A percentile compares a stretch with the other conserved stretches of the same genome.
Evolutionary conservation across 1,140 invertebrate species (phyloP).

Genomic region (Drosophila lini): DNA sequence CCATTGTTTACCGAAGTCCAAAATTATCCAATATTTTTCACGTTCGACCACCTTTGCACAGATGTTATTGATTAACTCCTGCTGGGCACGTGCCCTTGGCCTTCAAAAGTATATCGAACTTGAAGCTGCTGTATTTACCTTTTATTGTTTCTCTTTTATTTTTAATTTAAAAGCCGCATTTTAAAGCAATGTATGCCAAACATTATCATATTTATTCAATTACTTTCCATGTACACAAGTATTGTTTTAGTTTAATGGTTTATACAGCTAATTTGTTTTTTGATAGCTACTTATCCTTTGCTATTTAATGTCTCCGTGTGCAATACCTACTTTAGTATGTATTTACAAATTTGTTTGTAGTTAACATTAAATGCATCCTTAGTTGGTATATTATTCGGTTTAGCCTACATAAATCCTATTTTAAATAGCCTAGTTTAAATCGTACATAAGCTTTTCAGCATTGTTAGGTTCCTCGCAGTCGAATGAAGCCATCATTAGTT

Average conservation of each 20-base stretch:
- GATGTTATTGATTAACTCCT: neutral
- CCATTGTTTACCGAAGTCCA: neutral
- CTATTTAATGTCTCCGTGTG: slow-evolving; percentile 21
- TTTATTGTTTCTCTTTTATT: neutral
- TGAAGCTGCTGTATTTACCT: neutral
- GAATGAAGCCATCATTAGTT: slow-evolving; percentile 83
- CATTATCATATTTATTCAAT: slow-evolving; percentile 37
- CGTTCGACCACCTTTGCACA: slow-evolving; percentile 5
- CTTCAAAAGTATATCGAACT: neutral
- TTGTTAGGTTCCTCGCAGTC: slow-evolving; percentile 82
- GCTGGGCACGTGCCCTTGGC: neutral
- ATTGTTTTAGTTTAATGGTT: slow-evolving; percentile 9
- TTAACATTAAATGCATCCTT: slow-evolving; percentile 48
- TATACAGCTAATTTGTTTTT: slow-evolving; percentile 20
- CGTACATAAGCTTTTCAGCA: slow-evolving; percentile 83
- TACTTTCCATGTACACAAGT: slow-evolving; percentile 23
- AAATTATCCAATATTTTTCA: neutral
- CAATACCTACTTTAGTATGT: slow-evolving; percentile 21
- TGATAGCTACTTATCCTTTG: slow-evolving; percentile 31
- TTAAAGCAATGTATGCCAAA: slow-evolving; percentile 26
- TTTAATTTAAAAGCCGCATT: neutral
- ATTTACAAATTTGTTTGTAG: slow-evolving; percentile 21
- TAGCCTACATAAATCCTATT: neutral
- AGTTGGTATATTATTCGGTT: slow-evolving; percentile 19
- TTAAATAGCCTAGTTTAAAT: slow-evolving; percentile 63